Conservation (phyloP, 2,888 invertebrate genomes). For the Argyresthia goedartella region DNA sequence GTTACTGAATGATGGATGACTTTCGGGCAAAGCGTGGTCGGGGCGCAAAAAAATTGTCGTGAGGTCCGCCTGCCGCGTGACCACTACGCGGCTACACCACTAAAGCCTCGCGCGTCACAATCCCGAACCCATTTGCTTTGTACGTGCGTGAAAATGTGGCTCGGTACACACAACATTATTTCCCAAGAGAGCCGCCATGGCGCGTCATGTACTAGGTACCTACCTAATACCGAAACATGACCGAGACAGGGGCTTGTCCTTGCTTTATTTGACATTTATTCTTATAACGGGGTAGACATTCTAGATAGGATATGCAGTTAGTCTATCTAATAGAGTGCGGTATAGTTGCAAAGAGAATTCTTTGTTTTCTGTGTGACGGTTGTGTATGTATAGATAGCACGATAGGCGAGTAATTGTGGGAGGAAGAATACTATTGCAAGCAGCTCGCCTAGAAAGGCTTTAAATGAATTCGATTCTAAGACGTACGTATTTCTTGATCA, state of each 20-base stretch:
- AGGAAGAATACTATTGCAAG: too few species aligned
- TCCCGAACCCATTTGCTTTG: slow-evolving; percentile 40
- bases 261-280: slow-evolving; percentile 1
- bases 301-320: background rate
- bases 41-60: slow-evolving; percentile 11
- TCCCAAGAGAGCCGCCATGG: slow-evolving; percentile 27
- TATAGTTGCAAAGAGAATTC: too few species aligned
- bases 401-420: too few species aligned
- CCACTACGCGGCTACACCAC: slow-evolving; percentile 37
- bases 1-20: slow-evolving; percentile 33
- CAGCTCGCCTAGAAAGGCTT: too few species aligned
- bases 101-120: slow-evolving; percentile 17
- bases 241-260: background rate
- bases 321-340: too few species aligned
- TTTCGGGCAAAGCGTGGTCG: slow-evolving; percentile 19
- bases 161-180: slow-evolving; percentile 36
- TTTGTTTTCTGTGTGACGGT: too few species aligned
- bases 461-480: too few species aligned
- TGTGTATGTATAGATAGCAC: too few species aligned
- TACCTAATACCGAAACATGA: background rate
- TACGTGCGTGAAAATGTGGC: slow-evolving; percentile 49
- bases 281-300: background rate
- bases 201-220: slow-evolving; percentile 11
- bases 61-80: slow-evolving; percentile 35
- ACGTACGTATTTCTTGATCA: too few species aligned